These are phyloP conservation scores for Aurelia aurita DNA, from an alignment of 30 jellyfish, hydroid and myxozoan species.

Conservation along the genomic window DNA sequence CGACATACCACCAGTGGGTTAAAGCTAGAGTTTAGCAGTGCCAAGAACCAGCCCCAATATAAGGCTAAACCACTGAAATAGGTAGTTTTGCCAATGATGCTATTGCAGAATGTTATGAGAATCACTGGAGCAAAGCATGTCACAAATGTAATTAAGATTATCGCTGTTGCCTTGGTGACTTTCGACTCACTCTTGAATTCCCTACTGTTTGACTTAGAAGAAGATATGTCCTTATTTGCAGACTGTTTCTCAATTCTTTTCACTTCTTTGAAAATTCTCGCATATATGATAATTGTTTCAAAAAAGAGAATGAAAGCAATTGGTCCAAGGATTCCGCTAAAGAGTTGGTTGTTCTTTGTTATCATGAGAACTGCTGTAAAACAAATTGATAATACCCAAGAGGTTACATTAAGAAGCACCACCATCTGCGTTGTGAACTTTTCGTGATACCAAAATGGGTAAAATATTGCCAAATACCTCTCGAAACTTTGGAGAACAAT, in stretches of 20 bases:
- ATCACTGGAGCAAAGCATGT: background rate
- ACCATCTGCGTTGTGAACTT: background rate
- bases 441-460: constrained; percentile 22
- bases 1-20: constrained; percentile 6
- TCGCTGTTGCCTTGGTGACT: background rate
- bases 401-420: background rate
- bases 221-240: background rate
- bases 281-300: background rate
- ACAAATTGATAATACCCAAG: background rate
- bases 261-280: background rate
- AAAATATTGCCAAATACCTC: constrained; percentile 7
- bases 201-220: background rate
- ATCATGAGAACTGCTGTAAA: background rate
- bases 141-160: background rate
- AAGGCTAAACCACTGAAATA: background rate
- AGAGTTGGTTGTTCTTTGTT: background rate
- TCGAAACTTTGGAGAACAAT: constrained; percentile 7
- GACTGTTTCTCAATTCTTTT: constrained; percentile 2
- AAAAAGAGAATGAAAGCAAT: background rate
- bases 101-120: background rate
- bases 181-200: background rate
- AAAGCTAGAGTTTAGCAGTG: background rate
- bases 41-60: background rate
- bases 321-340: background rate
- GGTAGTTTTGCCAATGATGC: background rate